Evolutionary conservation across 2,797 vertebrate species (phyloP).

Genomic region (Chanos chanos): DNA sequence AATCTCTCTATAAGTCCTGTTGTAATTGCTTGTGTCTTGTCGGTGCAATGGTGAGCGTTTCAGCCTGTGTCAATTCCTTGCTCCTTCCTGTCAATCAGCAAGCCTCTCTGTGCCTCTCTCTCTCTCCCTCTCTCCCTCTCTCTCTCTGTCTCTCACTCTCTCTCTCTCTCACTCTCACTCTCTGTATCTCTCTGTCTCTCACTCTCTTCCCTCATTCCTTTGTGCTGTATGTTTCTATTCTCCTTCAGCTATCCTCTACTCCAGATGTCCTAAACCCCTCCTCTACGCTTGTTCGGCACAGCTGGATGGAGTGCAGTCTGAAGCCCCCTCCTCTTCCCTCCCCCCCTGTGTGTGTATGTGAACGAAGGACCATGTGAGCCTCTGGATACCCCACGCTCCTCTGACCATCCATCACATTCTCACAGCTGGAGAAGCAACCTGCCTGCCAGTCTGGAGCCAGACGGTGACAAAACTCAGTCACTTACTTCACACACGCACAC

Average conservation of each 20-base stretch:
- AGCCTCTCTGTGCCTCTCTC: neutral
- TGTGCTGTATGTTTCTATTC: too few species aligned
- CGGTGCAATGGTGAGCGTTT: neutral
- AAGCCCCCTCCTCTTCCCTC: neutral
- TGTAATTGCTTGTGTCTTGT: too few species aligned
- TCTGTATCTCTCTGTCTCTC: neutral
- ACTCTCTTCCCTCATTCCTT: too few species aligned
- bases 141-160: too few species aligned
- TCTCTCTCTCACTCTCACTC: neutral
- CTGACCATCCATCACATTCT: neutral
- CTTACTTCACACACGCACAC: too few species aligned
- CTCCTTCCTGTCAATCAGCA: neutral
- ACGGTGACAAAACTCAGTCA: slow-evolving; percentile 24
- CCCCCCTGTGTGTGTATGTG: slow-evolving; percentile 16
- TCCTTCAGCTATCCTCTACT: slow-evolving; percentile 14
- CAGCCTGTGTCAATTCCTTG: slow-evolving; percentile 4
- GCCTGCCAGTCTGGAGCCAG: slow-evolving; percentile 10
- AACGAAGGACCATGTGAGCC: slow-evolving; percentile 22
- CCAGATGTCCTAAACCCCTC: slow-evolving; percentile 8
- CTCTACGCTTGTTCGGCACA: slow-evolving; percentile 25
- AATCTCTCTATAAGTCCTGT: neutral
- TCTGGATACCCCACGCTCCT: slow-evolving; percentile 16
- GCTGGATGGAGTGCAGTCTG: slow-evolving; percentile 42
- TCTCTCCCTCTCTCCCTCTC: neutral
- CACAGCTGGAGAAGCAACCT: slow-evolving; percentile 30